These are phyloP conservation scores for Crotalus helleri DNA, from an alignment of 2,113 vertebrate genomes.

Conservation along the genomic window DNA sequence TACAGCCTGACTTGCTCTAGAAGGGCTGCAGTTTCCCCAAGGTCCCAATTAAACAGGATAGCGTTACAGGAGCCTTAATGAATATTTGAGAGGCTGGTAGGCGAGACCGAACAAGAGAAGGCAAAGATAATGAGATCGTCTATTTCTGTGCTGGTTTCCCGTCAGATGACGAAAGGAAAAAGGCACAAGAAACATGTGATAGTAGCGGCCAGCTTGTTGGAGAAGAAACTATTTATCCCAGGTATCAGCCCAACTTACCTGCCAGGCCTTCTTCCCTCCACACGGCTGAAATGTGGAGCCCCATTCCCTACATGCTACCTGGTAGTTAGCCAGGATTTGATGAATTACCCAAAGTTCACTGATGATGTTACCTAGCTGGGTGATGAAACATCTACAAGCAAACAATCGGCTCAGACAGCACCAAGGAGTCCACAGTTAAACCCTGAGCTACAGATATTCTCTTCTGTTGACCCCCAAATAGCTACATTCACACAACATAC, in stretches of 20 bases:
- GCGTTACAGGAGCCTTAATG: background rate
- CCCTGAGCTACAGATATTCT: background rate
- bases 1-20: background rate
- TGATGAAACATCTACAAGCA: background rate
- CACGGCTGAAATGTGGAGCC: background rate
- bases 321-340: background rate
- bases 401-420: background rate
- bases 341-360: background rate
- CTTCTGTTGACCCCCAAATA: background rate
- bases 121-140: background rate
- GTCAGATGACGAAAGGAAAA: background rate
- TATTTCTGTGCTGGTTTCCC: background rate
- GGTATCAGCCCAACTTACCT: background rate
- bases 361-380: background rate
- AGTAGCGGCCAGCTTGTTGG: background rate
- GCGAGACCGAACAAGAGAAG: background rate
- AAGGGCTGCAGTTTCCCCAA: background rate
- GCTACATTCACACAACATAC: background rate
- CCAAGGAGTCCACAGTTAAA: background rate
- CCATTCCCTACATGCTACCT: background rate
- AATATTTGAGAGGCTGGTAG: background rate
- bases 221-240: background rate
- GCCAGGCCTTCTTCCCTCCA: background rate
- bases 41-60: slow-evolving; percentile 30
- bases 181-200: background rate